Evolutionary conservation across 2,797 vertebrate species (phyloP), one percentile per base, ranked within the genome.

Genomic region (Acridotheres tristis): DNA sequence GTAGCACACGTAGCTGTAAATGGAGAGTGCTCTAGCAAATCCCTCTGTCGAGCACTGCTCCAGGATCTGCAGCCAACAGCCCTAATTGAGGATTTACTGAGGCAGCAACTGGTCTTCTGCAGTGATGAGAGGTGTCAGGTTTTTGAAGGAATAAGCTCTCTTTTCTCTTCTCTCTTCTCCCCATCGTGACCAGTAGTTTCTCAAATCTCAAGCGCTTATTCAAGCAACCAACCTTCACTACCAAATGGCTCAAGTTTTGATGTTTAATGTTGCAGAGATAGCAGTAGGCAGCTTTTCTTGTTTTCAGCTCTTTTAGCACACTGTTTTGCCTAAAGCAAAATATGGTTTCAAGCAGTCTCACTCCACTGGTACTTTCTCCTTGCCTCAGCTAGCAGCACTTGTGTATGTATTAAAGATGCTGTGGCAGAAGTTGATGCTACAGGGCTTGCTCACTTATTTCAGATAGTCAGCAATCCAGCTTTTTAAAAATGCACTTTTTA

Each of bases 321-420:
- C 68, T 77, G 95, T 94, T 95, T 97, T 95, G 97, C 97, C 97
- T 96, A 94, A 89, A 97, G 97, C 95, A 95, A 97, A 95, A 96
- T 96, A 94, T 36, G 79, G 92, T 95, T 97, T 97, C 95, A 96
- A 97, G 94, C 94, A 79, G 89, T 61, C 91, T 97, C 86, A 83
- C 88, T 95, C 92, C 79, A 81, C 88, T 1, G 1, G 93, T 87
- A 88, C 90, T 92, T 91, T 94, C 91, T 89, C 92, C 90, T 94
- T 95, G 92, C 86, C 92, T 97, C 93, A 95, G 95, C 93, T 96
- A 96, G 93, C 94, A 92, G 76, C 36, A 58, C 87, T 77, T 45
- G 75, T 72, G 73, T 92, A 59, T 80, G 74, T 94, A 95, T 93
- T 72, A 89, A 96, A 96, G 94, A 95, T 74, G 84, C 16, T 94